Base-by-base conservation (phyloP, 2,113 vertebrate genomes). In the Leptocoma aspasia region DNA sequence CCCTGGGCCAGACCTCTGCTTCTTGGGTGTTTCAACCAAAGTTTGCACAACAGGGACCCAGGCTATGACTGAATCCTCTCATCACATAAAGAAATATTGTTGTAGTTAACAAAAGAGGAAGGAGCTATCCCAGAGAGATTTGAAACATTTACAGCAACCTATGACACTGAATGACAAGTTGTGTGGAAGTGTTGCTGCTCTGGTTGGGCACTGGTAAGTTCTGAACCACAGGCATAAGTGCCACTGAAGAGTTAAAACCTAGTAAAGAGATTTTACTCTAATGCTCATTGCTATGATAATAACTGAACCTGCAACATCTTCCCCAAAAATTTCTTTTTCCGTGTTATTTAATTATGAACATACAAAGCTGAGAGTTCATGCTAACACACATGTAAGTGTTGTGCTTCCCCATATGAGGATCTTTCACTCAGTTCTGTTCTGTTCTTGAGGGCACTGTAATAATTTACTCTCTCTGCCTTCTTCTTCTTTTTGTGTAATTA, bases 1-100 rank as follows among this genome's bases (percentile, higher is more conserved):
- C 45, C 27, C 52, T 15, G 52, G 64, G 60, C 57, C 82, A 66
- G 50, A 47, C 50, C 92, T 91, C 23, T 56, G 18, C 69, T 90
- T 93, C 86, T 82, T 79, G 69, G 65, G 39, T 77, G 70, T 93
- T 93, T 94, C 66, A 85, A 69, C 69, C 50, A 61, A 50, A 90
- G 45, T 47, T 85, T 85, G 42, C 63, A 66, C 66, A 88, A 39
- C 49, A 26, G 53, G 35, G 66, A 61, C 35, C 20, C 20, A 24
- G 31, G 59, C 83, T 44, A 27, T 53, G 75, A 72, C 70, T 92
- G 85, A 90, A 93, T 27, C 61, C 33, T 45, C 50, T 94, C 68
- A 68, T 39, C 60, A 27, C 1, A 0, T 77, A 80, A 70, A 88
- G 66, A 72, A 93, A 68, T 86, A 70, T 47, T 57, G 8, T 65